These are phyloP conservation scores for Calyptommatus sinebrachiatus DNA, from an alignment of 2,113 vertebrate genomes.

Conservation along the genomic window DNA sequence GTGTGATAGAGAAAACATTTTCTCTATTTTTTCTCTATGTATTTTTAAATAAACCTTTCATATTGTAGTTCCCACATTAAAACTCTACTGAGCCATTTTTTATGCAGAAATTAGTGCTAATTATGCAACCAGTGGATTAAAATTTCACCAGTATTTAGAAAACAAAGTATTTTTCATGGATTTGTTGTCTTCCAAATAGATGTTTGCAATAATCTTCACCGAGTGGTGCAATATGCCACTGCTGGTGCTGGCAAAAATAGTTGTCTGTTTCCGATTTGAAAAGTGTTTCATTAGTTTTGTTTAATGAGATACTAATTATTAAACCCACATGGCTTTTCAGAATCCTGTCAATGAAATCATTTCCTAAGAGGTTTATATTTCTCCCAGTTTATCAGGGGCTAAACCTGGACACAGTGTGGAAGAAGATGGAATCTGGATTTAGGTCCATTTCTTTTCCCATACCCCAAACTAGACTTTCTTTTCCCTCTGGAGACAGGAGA, in stretches of 20 bases:
- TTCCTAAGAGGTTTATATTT: conserved; percentile 32
- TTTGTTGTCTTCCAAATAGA: not conserved
- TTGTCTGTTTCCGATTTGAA: conserved; percentile 52
- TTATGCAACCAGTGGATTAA: rapidly evolving
- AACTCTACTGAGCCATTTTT: not conserved
- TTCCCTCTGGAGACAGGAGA: too few relatives aligned
- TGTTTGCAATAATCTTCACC: conserved; percentile 9
- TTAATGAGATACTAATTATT: conserved; percentile 52
- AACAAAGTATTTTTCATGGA: rapidly evolving
- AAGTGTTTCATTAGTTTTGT: conserved; percentile 46
- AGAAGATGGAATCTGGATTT: too few relatives aligned
- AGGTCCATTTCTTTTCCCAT: too few relatives aligned
- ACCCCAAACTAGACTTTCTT: too few relatives aligned
- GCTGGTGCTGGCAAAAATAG: conserved; percentile 14
- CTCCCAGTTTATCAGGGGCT: not conserved
- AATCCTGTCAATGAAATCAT: not conserved
- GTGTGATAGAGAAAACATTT: too few relatives aligned
- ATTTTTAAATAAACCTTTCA: not conserved
- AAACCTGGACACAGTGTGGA: too few relatives aligned
- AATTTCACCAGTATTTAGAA: not conserved
- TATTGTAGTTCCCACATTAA: not conserved
- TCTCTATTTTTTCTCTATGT: too few relatives aligned
- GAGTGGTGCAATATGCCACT: conserved; percentile 14
- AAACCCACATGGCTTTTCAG: conserved; percentile 33
- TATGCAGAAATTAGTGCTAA: not conserved